Conservation (phyloP, 1,140 invertebrate genomes). For the Zaprionus africanus region DNA sequence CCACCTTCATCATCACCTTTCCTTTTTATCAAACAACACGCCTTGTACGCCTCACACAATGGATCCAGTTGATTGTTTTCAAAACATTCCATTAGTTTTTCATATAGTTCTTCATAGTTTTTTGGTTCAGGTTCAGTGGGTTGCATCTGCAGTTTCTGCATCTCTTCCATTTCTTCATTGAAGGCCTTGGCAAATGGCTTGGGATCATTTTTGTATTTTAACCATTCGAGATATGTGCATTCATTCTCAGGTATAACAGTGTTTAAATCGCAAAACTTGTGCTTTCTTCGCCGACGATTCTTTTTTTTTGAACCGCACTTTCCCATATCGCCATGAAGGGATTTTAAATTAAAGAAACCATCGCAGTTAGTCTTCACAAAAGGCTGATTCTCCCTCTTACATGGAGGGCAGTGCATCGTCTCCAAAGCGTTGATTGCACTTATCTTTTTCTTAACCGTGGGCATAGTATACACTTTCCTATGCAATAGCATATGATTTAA, state of each 20-base stretch:
- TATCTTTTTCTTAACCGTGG: not conserved
- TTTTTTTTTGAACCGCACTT: not conserved
- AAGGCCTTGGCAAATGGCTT: not conserved
- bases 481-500: not conserved
- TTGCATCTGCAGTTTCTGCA: not conserved
- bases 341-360: not conserved
- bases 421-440: not conserved
- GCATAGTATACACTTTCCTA: not conserved
- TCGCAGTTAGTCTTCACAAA: not conserved
- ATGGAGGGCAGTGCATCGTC: not conserved
- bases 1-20: not conserved
- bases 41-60: constrained; percentile 1
- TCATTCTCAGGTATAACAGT: not conserved
- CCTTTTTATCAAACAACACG: not conserved
- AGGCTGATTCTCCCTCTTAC: not conserved
- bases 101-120: constrained; percentile 5
- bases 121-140: not conserved
- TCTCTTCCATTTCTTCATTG: not conserved
- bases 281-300: not conserved
- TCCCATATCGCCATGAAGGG: not conserved
- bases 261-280: not conserved
- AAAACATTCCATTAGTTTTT: not conserved
- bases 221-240: not conserved
- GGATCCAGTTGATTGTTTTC: constrained; percentile 3
- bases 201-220: not conserved